Conservation (phyloP, 2,888 invertebrate genomes). For the Empis livida region DNA sequence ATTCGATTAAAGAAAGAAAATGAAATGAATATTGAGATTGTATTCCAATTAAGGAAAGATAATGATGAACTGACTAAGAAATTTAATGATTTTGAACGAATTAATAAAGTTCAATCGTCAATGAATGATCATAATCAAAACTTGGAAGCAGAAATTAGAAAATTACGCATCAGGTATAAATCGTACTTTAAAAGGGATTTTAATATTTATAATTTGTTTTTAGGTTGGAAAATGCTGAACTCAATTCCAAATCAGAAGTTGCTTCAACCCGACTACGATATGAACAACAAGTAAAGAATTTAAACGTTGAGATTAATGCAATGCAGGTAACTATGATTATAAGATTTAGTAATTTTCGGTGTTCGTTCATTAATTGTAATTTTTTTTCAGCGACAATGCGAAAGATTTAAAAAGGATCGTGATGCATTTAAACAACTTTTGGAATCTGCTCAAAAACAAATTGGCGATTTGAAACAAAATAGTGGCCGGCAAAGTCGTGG, state of each 20-base stretch:
- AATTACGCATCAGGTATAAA: conserved; percentile 46
- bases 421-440: conserved; percentile 84
- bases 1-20: conserved; percentile 55
- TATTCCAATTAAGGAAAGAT: conserved; percentile 58
- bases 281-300: conserved; percentile 68
- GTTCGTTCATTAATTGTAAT: neutral
- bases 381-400: conserved; percentile 31
- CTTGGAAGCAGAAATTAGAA: conserved; percentile 61
- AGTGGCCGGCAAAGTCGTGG: conserved; percentile 44
- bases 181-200: conserved; percentile 23
- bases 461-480: conserved; percentile 55
- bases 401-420: conserved; percentile 70
- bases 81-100: conserved; percentile 72
- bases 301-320: conserved; percentile 70
- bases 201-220: neutral
- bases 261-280: conserved; percentile 71
- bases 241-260: conserved; percentile 62
- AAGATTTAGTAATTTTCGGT: too few species aligned
- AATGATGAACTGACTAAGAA: conserved; percentile 69
- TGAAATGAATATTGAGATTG: conserved; percentile 54
- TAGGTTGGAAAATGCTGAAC: conserved; percentile 52
- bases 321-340: conserved; percentile 67
- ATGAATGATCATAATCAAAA: conserved; percentile 62
- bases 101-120: conserved; percentile 68
- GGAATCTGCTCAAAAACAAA: conserved; percentile 73